Conservation (phyloP, 2,888 invertebrate genomes). For the Drosophila anomalipes region DNA sequence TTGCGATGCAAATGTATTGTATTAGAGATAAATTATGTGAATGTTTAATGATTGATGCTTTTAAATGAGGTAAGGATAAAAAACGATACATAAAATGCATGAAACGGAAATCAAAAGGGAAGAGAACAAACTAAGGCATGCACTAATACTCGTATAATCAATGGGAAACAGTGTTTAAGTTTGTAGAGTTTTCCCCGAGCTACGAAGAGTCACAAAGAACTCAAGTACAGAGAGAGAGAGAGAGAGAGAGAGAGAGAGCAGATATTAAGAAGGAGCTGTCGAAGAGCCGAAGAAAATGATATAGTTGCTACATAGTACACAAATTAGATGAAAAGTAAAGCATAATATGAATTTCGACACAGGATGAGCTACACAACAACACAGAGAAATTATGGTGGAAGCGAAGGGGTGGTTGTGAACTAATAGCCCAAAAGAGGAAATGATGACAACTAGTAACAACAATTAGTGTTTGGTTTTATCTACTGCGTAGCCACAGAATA, state of each 20-base stretch:
- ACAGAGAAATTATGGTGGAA: conserved; percentile 51
- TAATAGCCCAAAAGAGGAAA: conserved; percentile 36
- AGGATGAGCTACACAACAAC: conserved; percentile 64
- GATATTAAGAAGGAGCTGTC: conserved; percentile 19
- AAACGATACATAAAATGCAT: conserved; percentile 34
- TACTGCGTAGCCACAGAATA: conserved; percentile 66
- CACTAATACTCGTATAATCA: conserved; percentile 38
- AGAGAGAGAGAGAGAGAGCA: conserved; percentile 28
- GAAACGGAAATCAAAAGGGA: conserved; percentile 32
- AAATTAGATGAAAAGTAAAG: conserved; percentile 19
- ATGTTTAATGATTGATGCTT: conserved; percentile 46
- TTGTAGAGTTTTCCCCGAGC: conserved; percentile 17
- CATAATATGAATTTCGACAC: conserved; percentile 27
- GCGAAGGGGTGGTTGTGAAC: conserved; percentile 17
- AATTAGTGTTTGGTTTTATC: conserved; percentile 66
- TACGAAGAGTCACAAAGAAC: conserved; percentile 10
- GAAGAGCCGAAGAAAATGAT: conserved; percentile 32
- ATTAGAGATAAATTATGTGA: conserved; percentile 33
- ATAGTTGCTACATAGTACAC: conserved; percentile 44
- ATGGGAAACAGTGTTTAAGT: not conserved
- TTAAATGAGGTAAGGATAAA: conserved; percentile 9
- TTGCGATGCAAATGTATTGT: conserved; percentile 43
- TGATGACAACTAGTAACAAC: conserved; percentile 74
- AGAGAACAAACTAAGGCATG: conserved; percentile 51
- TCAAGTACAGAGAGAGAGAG: conserved; percentile 17